Evolutionary conservation across 2,797 vertebrate species (phyloP).

Genomic region (Phylloscopus collybita): DNA sequence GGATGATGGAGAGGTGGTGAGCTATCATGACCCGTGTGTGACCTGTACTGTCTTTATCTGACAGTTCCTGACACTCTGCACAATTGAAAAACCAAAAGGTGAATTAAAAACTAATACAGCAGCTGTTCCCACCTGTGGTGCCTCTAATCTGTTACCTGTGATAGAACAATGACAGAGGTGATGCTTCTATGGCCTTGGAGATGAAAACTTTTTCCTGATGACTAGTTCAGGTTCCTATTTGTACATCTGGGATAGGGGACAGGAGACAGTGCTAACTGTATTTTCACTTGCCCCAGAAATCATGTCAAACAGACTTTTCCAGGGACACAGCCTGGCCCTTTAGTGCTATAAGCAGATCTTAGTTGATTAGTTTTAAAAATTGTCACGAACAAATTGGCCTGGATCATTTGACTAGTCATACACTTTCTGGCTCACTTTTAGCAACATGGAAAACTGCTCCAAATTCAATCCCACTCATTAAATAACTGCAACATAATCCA

Average conservation of each 20-base stretch:
- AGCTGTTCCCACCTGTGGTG: background rate
- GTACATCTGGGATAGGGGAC: background rate
- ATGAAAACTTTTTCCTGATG: background rate
- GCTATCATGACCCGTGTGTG: conserved; percentile 89
- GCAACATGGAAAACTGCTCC: background rate
- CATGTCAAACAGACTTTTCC: background rate
- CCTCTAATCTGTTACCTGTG: background rate
- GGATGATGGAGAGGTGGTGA: conserved; percentile 89
- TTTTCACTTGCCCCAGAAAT: background rate
- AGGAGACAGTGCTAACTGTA: background rate
- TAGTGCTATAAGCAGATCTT: background rate
- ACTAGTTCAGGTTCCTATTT: background rate
- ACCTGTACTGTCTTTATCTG: conserved; percentile 87
- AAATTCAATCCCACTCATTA: background rate
- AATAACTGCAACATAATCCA: background rate
- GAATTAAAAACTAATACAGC: background rate
- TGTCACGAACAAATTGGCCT: background rate
- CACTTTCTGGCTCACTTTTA: background rate
- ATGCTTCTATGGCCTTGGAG: background rate
- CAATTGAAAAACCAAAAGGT: background rate
- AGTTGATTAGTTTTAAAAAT: background rate
- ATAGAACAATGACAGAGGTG: background rate
- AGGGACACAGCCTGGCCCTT: background rate
- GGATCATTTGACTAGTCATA: background rate
- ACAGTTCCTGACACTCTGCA: conserved; percentile 89